Percentiles rank a stretch among this genome's conserved stretches.
Evolutionary conservation across 2,888 invertebrate species (phyloP).

Genomic region (Lobophora halterata): DNA sequence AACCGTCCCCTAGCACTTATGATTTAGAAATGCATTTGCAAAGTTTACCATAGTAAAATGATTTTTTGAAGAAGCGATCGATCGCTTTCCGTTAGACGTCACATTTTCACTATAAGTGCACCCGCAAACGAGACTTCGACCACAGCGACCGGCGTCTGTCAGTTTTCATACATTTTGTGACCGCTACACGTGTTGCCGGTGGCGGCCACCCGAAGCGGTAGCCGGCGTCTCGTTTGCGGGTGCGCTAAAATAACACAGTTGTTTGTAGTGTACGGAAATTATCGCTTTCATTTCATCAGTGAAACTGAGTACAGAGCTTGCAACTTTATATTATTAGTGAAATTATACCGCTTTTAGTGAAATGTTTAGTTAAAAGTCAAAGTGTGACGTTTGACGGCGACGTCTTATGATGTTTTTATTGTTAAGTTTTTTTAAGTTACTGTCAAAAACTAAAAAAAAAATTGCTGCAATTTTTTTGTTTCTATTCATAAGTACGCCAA

Average conservation of each 20-base stretch:
- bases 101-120: constrained; percentile 15
- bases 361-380: constrained; percentile 26
- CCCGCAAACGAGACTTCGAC: not conserved
- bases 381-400: constrained; percentile 37
- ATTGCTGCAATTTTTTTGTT: constrained; percentile 71
- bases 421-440: constrained; percentile 72
- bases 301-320: too few relatives aligned
- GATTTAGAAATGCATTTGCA: constrained; percentile 28
- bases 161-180: too few relatives aligned
- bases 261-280: too few relatives aligned
- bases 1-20: constrained; percentile 31
- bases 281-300: too few relatives aligned
- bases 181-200: too few relatives aligned
- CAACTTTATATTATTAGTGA: too few relatives aligned
- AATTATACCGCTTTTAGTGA: too few relatives aligned
- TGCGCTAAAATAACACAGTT: too few relatives aligned
- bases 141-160: too few relatives aligned
- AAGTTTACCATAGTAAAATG: constrained; percentile 28
- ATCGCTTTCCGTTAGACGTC: constrained; percentile 23
- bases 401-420: constrained; percentile 50
- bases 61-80: constrained; percentile 34
- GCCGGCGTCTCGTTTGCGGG: too few relatives aligned
- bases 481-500: constrained; percentile 70
- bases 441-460: constrained; percentile 30
- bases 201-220: too few relatives aligned